A percentile compares a stretch with the other conserved stretches of the same genome.
phyloP scores from a whole-genome alignment of 2,797 vertebrate species.

The Furcifer pardalis region DNA sequence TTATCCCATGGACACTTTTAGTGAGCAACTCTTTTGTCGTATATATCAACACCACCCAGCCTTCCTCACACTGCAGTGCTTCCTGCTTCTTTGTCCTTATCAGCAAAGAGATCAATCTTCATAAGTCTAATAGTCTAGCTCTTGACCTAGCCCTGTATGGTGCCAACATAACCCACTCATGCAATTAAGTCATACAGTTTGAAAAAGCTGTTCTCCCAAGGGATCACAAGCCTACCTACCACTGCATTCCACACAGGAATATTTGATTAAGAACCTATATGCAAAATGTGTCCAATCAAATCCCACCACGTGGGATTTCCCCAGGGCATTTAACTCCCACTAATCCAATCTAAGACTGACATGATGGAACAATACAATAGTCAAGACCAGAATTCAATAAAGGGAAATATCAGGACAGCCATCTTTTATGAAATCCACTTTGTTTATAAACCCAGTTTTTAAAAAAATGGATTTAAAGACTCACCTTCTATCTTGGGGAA shows the following conservation, averaged over 20 bases:
- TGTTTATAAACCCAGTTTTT: too few relatives aligned
- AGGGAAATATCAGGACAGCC: not conserved
- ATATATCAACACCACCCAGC: not conserved
- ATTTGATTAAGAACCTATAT: not conserved
- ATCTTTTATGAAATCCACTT: not conserved
- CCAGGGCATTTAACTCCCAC: not conserved
- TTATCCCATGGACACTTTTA: not conserved
- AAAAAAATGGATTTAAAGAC: not conserved
- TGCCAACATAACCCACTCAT: not conserved
- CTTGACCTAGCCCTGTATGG: not conserved
- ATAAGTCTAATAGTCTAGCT: not conserved
- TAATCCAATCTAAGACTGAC: not conserved
- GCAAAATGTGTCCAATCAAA: not conserved
- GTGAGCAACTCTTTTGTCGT: not conserved
- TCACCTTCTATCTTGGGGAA: not conserved
- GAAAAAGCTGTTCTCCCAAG: too few relatives aligned
- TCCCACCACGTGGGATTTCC: conserved; percentile 40
- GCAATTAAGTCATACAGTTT: not conserved
- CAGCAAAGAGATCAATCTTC: not conserved
- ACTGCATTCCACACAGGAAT: not conserved
- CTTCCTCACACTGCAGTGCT: too few relatives aligned
- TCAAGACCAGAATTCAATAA: not conserved
- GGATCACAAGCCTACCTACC: not conserved
- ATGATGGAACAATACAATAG: not conserved
- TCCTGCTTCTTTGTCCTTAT: not conserved